phyloP scores from a whole-genome alignment of 2,113 vertebrate genomes.

The Alethe diademata region DNA sequence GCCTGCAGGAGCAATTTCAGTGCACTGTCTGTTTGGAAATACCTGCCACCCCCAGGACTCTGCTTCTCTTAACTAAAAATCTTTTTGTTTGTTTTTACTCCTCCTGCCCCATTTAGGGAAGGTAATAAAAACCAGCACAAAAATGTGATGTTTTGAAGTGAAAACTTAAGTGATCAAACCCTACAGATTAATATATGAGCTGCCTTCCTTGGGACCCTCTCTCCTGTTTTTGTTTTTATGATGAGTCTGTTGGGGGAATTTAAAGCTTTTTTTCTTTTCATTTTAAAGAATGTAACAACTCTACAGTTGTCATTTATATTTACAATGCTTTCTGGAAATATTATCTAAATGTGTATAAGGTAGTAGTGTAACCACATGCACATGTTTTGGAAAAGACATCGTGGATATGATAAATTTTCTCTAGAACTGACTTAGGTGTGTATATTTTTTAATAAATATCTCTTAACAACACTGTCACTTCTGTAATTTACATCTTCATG shows the following conservation, averaged over 20 bases:
- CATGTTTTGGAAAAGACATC: rapidly evolving
- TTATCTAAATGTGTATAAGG: rapidly evolving
- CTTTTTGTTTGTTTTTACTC: neutral
- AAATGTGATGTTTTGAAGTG: neutral
- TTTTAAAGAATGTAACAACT: neutral
- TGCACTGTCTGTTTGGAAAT: neutral
- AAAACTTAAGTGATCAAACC: neutral
- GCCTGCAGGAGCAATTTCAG: neutral
- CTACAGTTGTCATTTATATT: neutral
- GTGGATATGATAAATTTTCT: neutral
- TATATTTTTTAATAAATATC: neutral
- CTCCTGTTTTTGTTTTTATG: rapidly evolving
- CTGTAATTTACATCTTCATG: neutral
- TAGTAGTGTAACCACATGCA: neutral
- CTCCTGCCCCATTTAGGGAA: neutral
- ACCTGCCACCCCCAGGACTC: neutral
- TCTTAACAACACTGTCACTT: neutral
- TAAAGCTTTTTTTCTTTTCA: neutral
- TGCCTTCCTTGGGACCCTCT: neutral
- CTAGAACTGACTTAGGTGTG: neutral
- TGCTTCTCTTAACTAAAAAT: neutral
- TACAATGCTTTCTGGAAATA: neutral
- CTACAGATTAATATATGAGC: neutral
- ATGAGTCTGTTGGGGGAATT: rapidly evolving
- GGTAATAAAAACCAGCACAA: neutral